Conservation (phyloP, 2,113 vertebrate species). For the Aptenodytes patagonicus region DNA sequence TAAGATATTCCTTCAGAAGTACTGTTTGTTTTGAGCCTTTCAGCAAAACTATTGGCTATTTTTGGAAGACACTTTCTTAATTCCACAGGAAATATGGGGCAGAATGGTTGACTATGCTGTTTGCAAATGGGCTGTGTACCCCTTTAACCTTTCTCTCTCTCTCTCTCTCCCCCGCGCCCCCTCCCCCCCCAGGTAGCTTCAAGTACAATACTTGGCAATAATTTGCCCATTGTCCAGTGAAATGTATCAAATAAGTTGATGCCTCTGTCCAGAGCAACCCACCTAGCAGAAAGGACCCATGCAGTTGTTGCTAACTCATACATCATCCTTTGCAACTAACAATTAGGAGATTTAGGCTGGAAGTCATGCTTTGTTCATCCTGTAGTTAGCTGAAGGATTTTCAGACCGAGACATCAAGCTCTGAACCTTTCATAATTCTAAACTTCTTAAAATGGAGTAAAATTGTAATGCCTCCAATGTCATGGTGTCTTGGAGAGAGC, state of each 20-base stretch:
- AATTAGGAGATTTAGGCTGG: background rate
- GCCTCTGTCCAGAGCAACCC: background rate
- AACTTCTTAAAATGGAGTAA: background rate
- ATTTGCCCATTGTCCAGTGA: background rate
- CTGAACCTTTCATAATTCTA: background rate
- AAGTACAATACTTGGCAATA: background rate
- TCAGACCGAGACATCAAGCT: background rate
- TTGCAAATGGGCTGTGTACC: background rate
- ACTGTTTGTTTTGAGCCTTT: slow-evolving; percentile 39
- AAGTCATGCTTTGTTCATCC: fast-evolving
- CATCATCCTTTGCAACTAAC: background rate
- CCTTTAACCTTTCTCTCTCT: background rate
- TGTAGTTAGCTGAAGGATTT: background rate
- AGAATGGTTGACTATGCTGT: background rate
- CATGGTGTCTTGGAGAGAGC: background rate
- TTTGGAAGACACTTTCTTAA: background rate
- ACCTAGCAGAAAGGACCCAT: background rate
- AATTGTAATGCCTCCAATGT: background rate
- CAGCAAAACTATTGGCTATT: slow-evolving; percentile 5
- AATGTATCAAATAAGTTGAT: background rate
- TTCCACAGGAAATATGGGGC: background rate
- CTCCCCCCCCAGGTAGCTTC: background rate
- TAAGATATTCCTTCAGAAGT: slow-evolving; percentile 37
- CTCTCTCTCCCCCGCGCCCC: background rate
- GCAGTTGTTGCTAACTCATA: background rate